A percentile compares a stretch with the other conserved stretches of the same genome.
Evolutionary conservation across 2,113 vertebrate genomes (phyloP).

Genomic region (Corapipo altera): DNA sequence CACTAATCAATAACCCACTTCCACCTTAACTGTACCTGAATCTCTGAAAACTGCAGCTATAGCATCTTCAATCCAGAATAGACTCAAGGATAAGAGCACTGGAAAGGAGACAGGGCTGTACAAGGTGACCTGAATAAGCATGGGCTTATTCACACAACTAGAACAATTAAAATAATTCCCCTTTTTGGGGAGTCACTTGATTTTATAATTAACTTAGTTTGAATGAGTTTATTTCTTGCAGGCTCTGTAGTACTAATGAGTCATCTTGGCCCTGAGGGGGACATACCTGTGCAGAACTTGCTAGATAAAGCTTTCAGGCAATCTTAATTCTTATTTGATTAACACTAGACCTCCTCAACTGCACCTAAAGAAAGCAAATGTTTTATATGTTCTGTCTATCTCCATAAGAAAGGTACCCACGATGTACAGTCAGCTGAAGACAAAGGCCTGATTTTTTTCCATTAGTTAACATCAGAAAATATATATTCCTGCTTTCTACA

Average conservation of each 20-base stretch:
- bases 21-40: background rate
- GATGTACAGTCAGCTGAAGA: background rate
- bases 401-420: background rate
- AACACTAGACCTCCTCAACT: background rate
- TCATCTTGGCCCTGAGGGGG: background rate
- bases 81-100: background rate
- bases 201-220: slow-evolving; percentile 39
- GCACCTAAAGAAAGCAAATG: background rate
- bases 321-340: background rate
- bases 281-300: background rate
- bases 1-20: background rate
- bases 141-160: background rate
- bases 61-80: background rate
- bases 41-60: background rate
- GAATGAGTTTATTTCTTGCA: background rate
- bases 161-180: background rate
- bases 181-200: background rate
- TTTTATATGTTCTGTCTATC: background rate
- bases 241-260: background rate
- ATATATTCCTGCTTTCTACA: background rate
- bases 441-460: background rate
- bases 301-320: background rate
- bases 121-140: slow-evolving; percentile 33
- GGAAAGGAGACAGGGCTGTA: background rate
- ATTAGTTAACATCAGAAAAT: background rate